phyloP scores from a whole-genome alignment of 2,797 vertebrate genomes.

The Pelochelys cantorii region DNA sequence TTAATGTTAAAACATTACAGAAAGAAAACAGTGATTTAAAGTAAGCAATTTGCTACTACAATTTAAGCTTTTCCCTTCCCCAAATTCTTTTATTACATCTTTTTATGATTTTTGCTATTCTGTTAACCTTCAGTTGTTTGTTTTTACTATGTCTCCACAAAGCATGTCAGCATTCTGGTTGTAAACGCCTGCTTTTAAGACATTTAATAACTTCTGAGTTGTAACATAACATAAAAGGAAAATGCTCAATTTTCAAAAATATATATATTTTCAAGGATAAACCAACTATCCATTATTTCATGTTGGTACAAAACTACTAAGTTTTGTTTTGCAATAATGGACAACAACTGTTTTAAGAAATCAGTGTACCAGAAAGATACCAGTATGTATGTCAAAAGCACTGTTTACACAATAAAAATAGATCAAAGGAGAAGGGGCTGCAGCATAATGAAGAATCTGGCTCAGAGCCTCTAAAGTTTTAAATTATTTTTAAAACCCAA shows the following conservation, averaged over 20 bases:
- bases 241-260: background rate
- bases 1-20: background rate
- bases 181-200: background rate
- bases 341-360: background rate
- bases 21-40: slow-evolving; percentile 16
- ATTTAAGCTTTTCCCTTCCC: background rate
- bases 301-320: background rate
- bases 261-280: background rate
- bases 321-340: background rate
- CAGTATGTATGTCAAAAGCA: background rate
- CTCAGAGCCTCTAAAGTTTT: background rate
- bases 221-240: slow-evolving; percentile 22
- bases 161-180: background rate
- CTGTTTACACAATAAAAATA: background rate
- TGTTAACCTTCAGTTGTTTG: background rate
- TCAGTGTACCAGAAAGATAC: background rate
- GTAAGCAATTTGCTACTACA: slow-evolving; percentile 26
- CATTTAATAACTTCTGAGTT: background rate
- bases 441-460: background rate
- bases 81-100: slow-evolving; percentile 4
- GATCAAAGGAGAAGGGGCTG: background rate
- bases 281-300: background rate
- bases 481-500: background rate
- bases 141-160: slow-evolving; percentile 2
- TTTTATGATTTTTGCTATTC: background rate